phyloP scores from a whole-genome alignment of 2,888 invertebrate genomes.

The Parascotia fuliginaria region DNA sequence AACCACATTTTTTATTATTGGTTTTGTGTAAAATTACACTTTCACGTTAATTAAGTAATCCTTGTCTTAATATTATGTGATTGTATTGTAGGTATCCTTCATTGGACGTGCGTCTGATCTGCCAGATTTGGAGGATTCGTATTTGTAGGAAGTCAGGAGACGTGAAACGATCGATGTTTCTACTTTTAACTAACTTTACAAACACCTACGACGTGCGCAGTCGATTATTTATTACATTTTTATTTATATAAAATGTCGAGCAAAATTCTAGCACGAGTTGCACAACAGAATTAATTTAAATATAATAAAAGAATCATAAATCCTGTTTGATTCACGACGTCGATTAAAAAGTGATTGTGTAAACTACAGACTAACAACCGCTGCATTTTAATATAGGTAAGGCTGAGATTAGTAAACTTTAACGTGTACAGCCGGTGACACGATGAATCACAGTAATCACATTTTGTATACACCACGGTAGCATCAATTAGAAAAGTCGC shows the following conservation, averaged over 20 bases:
- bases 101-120: too few species aligned
- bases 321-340: conserved; percentile 43
- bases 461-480: conserved; percentile 49
- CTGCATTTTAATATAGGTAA: conserved; percentile 45
- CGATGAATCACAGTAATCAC: conserved; percentile 51
- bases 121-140: conserved; percentile 5
- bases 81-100: conserved; percentile 7
- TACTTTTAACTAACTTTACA: background rate
- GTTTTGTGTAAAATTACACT: conserved; percentile 47
- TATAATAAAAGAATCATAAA: conserved; percentile 38
- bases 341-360: conserved; percentile 46
- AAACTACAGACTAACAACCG: conserved; percentile 36
- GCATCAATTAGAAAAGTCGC: conserved; percentile 59
- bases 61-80: conserved; percentile 16
- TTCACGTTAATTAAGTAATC: conserved; percentile 34
- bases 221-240: too few species aligned
- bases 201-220: too few species aligned
- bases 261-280: background rate
- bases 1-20: conserved; percentile 56
- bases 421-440: conserved; percentile 41
- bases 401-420: conserved; percentile 41
- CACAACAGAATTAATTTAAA: conserved; percentile 1
- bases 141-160: conserved; percentile 17
- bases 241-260: too few species aligned
- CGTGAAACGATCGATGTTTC: background rate